These are phyloP conservation scores for Ormyrus rosae DNA, from an alignment of 2,888 invertebrate genomes.

Conservation along the genomic window DNA sequence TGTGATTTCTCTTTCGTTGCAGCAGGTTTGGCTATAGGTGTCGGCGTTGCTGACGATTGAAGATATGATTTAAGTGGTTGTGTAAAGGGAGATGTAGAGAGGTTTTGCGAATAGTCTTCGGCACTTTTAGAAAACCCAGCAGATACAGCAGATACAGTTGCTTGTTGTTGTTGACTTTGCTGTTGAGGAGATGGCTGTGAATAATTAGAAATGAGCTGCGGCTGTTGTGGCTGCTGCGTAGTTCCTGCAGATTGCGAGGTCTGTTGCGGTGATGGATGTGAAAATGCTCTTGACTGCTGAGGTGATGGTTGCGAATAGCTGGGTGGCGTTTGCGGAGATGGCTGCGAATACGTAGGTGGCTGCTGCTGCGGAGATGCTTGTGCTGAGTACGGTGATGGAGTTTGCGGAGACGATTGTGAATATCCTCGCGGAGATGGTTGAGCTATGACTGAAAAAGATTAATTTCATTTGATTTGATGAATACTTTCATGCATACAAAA, in stretches of 20 bases:
- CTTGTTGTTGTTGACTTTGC: conserved; percentile 70
- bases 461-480: too few species aligned
- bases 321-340: conserved; percentile 74
- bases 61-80: conserved; percentile 65
- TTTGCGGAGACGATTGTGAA: conserved; percentile 67
- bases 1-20: conserved; percentile 52
- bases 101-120: conserved; percentile 60
- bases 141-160: conserved; percentile 58
- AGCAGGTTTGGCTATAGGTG: conserved; percentile 54
- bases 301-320: conserved; percentile 75
- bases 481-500: too few species aligned
- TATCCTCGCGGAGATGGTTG: conserved; percentile 67
- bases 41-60: conserved; percentile 59
- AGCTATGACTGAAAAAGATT: conserved; percentile 50
- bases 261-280: conserved; percentile 61
- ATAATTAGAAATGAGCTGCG: conserved; percentile 48
- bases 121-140: conserved; percentile 58
- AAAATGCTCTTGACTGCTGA: conserved; percentile 60
- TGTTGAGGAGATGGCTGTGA: conserved; percentile 66
- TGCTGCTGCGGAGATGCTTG: conserved; percentile 73
- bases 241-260: conserved; percentile 59
- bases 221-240: conserved; percentile 59
- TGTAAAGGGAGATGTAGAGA: conserved; percentile 61
- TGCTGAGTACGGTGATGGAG: conserved; percentile 74
- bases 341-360: conserved; percentile 70